These are phyloP conservation scores for Imbricaverruca yamaguchii DNA, from an alignment of 2,888 invertebrate species.

Conservation along the genomic window DNA sequence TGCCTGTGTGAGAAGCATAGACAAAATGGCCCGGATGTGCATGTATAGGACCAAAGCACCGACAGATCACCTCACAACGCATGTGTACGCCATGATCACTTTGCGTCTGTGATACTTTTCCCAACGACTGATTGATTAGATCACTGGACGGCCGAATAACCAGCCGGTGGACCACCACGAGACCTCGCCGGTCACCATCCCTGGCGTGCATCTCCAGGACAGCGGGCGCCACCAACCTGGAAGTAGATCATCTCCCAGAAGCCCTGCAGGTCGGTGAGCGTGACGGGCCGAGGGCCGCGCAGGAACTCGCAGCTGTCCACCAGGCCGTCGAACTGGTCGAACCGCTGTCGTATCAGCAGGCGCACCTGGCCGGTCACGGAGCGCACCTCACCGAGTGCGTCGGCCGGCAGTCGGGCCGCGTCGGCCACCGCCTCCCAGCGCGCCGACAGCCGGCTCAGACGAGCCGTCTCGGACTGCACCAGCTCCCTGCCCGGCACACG, in stretches of 20 bases:
- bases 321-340: constrained; percentile 43
- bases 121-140: too few species aligned
- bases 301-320: constrained; percentile 44
- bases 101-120: too few species aligned
- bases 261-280: constrained; percentile 43
- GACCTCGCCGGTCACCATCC: too few species aligned
- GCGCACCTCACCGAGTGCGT: constrained; percentile 40
- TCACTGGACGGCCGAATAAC: too few species aligned
- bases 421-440: constrained; percentile 1
- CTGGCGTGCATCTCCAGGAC: too few species aligned
- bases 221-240: constrained; percentile 39
- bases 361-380: constrained; percentile 42
- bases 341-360: constrained; percentile 43
- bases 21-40: too few species aligned
- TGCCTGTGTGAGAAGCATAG: too few species aligned
- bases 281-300: constrained; percentile 42
- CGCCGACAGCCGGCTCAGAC: not conserved
- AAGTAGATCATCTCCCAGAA: constrained; percentile 47
- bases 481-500: not conserved
- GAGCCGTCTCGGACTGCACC: not conserved
- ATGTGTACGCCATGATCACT: too few species aligned
- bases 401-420: not conserved
- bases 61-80: too few species aligned
- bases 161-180: too few species aligned
- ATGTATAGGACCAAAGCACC: too few species aligned